Conservation (phyloP, 2,797 vertebrate genomes). For the Rhinogobio ventralis region DNA sequence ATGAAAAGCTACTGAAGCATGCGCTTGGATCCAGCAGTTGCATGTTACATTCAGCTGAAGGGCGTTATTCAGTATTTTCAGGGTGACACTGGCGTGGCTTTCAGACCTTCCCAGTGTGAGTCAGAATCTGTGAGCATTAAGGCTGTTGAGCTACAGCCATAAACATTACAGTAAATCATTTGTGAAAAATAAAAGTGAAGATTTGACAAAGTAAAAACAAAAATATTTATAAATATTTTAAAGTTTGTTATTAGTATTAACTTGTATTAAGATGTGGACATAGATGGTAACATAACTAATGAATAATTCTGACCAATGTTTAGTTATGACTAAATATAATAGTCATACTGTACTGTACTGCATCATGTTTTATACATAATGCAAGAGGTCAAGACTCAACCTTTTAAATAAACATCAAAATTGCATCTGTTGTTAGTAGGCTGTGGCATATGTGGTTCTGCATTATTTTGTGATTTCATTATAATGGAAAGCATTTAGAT, state of each 20-base stretch:
- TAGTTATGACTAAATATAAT: not conserved
- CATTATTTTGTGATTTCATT: slow-evolving; percentile 4
- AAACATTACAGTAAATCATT: slow-evolving; percentile 5
- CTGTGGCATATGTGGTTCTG: not conserved
- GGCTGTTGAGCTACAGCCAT: slow-evolving; percentile 2
- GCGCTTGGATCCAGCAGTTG: slow-evolving; percentile 64
- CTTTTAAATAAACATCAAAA: not conserved
- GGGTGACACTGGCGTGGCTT: slow-evolving; percentile 59
- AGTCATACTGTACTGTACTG: not conserved
- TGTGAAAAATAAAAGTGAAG: not conserved
- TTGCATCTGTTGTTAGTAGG: not conserved
- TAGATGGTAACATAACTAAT: not conserved
- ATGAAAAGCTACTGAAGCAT: slow-evolving; percentile 58
- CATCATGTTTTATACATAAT: not conserved
- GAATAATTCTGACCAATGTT: not conserved
- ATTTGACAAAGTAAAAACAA: not conserved
- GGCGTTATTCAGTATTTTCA: slow-evolving; percentile 74
- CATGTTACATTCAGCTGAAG: slow-evolving; percentile 73
- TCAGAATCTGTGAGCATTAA: slow-evolving; percentile 49
- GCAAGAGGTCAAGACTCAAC: not conserved
- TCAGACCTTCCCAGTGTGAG: slow-evolving; percentile 63
- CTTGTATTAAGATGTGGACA: not conserved
- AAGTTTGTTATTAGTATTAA: slow-evolving; percentile 1
- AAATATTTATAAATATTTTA: too few species aligned
- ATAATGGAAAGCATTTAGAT: not conserved